phyloP scores from a whole-genome alignment of 2,113 vertebrate genomes.

The Carassius gibelio region DNA sequence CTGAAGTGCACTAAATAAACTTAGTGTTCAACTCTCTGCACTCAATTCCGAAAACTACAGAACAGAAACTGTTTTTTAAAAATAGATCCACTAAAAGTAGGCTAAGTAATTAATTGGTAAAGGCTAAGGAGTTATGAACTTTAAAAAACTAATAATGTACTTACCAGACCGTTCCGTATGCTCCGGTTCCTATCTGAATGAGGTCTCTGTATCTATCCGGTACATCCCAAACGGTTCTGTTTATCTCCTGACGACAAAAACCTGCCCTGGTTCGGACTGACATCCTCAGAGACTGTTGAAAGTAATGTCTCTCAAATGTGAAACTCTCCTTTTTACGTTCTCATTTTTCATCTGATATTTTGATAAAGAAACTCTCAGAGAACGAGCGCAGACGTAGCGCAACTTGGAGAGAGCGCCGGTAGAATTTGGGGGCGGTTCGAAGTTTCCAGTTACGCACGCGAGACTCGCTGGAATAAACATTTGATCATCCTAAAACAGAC shows the following conservation, averaged over 20 bases:
- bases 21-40: neutral
- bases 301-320: neutral
- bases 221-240: constrained; percentile 88
- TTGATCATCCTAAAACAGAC: neutral
- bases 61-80: neutral
- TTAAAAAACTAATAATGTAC: constrained; percentile 47
- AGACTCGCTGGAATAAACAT: neutral
- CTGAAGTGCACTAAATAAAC: neutral
- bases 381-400: neutral
- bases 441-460: constrained; percentile 13
- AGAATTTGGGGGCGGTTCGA: neutral
- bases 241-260: constrained; percentile 86
- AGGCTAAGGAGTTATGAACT: neutral
- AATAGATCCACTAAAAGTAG: neutral
- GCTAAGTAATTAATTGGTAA: neutral
- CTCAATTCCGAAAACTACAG: neutral
- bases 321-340: neutral
- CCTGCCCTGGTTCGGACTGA: constrained; percentile 73
- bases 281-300: constrained; percentile 58
- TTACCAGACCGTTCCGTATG: constrained; percentile 93
- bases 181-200: constrained; percentile 87
- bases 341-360: neutral
- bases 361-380: neutral
- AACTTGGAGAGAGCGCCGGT: neutral
- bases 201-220: constrained; percentile 85